Percentiles rank a stretch among this genome's conserved stretches.
phyloP scores from a whole-genome alignment of 2,888 invertebrate genomes.

The Drosophila phalerata region DNA sequence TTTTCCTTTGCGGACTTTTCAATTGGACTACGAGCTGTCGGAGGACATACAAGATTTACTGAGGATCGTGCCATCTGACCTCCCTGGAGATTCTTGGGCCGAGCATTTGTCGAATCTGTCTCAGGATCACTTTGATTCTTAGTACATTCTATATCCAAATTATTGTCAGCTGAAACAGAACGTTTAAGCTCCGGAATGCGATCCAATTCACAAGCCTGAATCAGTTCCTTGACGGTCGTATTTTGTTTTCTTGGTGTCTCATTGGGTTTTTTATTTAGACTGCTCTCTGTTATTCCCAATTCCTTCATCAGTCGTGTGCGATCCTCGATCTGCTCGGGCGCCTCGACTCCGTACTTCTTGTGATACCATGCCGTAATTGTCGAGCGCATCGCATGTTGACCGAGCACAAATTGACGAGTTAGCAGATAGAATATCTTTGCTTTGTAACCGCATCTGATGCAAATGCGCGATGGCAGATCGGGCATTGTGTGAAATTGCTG shows the following conservation, averaged over 20 bases:
- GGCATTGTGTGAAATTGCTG: slow-evolving; percentile 50
- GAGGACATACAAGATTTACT: background rate
- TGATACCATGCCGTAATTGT: slow-evolving; percentile 43
- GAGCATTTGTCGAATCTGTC: background rate
- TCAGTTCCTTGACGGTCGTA: background rate
- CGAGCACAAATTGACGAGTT: slow-evolving; percentile 46
- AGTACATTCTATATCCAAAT: background rate
- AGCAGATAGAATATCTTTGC: slow-evolving; percentile 40
- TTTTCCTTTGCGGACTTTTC: background rate
- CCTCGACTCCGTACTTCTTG: slow-evolving; percentile 20
- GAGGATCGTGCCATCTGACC: slow-evolving; percentile 9
- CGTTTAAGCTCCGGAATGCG: background rate
- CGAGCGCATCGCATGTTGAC: slow-evolving; percentile 38
- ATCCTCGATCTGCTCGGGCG: slow-evolving; percentile 36
- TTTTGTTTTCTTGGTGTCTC: background rate
- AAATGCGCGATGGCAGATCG: slow-evolving; percentile 41
- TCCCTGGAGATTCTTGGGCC: background rate
- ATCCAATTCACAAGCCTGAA: background rate
- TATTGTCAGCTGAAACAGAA: slow-evolving; percentile 13
- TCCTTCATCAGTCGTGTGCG: slow-evolving; percentile 14
- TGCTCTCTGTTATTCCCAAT: background rate
- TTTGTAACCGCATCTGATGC: slow-evolving; percentile 39
- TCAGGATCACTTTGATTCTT: background rate
- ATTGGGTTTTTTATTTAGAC: background rate
- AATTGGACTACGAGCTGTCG: background rate